Percentiles rank a stretch among this genome's conserved stretches.
phyloP scores from a whole-genome alignment of 2,888 invertebrate genomes.

The Tholera decimalis region DNA sequence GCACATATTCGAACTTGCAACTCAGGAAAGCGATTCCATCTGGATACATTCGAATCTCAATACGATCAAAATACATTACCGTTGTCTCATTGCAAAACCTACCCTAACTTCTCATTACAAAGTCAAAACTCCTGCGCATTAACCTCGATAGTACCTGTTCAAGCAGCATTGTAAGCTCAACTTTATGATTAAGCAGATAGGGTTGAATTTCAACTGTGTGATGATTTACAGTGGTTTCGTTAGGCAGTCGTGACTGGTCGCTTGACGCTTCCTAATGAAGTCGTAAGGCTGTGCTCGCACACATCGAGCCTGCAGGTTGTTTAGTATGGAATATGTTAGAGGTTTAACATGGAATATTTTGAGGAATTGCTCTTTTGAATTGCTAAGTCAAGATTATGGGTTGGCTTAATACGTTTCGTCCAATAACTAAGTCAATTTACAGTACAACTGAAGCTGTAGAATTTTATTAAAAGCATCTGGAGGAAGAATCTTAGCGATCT shows the following conservation, averaged over 20 bases:
- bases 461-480: background rate
- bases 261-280: conserved; percentile 86
- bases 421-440: too few relatives aligned
- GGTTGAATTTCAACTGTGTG: conserved; percentile 31
- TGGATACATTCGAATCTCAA: conserved; percentile 64
- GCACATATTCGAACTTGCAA: conserved; percentile 67
- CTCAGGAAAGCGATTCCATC: conserved; percentile 66
- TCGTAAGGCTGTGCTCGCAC: conserved; percentile 78
- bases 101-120: rapidly evolving
- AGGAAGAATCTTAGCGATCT: background rate
- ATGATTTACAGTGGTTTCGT: conserved; percentile 51
- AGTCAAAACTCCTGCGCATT: background rate
- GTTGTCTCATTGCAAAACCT: conserved; percentile 4
- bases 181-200: background rate
- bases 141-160: background rate
- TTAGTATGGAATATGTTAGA: conserved; percentile 56
- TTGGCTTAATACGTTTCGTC: background rate
- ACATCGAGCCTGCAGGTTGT: conserved; percentile 54
- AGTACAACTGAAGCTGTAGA: background rate
- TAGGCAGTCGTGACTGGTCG: conserved; percentile 81
- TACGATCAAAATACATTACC: conserved; percentile 61
- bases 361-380: conserved; percentile 28
- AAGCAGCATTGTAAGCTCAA: background rate
- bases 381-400: conserved; percentile 3
- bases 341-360: conserved; percentile 31